A percentile compares a stretch with the other conserved stretches of the same genome.
phyloP scores from a whole-genome alignment of 2,888 invertebrate genomes.

The Drosophila stalkeri region DNA sequence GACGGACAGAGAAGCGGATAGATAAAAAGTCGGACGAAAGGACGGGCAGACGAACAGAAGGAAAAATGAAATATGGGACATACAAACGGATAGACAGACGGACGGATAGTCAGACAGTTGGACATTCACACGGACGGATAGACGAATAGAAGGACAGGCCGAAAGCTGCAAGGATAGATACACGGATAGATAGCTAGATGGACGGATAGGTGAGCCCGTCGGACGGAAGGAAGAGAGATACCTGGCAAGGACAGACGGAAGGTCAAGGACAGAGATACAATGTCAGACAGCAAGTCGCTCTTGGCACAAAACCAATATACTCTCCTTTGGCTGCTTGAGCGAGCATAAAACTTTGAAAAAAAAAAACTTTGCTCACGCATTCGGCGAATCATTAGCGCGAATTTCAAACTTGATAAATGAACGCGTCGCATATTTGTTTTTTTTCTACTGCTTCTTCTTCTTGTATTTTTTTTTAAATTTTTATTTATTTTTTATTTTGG shows the following conservation, averaged over 20 bases:
- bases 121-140: not conserved
- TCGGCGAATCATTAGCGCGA: conserved; percentile 67
- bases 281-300: too few species aligned
- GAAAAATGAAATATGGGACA: too few species aligned
- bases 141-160: not conserved
- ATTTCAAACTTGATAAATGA: conserved; percentile 61
- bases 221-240: not conserved
- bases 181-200: too few species aligned
- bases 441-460: not conserved
- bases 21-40: not conserved
- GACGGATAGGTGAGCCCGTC: too few species aligned
- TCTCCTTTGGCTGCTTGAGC: not conserved
- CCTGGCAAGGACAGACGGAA: not conserved
- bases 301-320: not conserved
- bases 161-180: not conserved
- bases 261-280: not conserved
- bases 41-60: too few species aligned
- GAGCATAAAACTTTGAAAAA: not conserved
- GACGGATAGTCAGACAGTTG: not conserved
- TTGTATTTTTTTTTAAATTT: not conserved
- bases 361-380: conserved; percentile 43
- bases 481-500: conserved; percentile 10
- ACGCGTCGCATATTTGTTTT: conserved; percentile 44
- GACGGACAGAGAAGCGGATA: not conserved
- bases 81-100: not conserved